A percentile compares a stretch with the other conserved stretches of the same genome.
These are phyloP conservation scores for Minunthozetes semirufus DNA, from an alignment of 2,888 invertebrate genomes.

Conservation along the genomic window DNA sequence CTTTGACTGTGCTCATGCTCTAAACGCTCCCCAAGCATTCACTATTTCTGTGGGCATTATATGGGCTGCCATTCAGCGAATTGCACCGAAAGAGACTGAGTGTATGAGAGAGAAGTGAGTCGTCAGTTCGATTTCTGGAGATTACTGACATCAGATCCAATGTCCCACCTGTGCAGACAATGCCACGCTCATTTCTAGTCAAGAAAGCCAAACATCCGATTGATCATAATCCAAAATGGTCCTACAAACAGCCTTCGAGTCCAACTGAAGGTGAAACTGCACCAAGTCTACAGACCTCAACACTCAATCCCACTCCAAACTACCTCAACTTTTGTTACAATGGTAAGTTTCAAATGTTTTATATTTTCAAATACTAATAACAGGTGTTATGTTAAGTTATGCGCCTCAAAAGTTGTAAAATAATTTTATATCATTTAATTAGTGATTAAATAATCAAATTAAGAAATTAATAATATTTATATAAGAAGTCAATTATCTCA, in stretches of 20 bases:
- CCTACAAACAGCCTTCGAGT: conserved; percentile 41
- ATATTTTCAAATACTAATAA: too few species aligned
- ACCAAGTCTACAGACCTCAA: conserved; percentile 33
- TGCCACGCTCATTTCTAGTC: conserved; percentile 43
- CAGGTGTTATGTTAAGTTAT: too few species aligned
- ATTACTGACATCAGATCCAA: conserved; percentile 12
- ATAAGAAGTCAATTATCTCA: too few species aligned
- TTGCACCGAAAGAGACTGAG: not conserved
- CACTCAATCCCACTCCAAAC: not conserved
- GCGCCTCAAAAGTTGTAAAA: too few species aligned
- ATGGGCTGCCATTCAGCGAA: conserved; percentile 7
- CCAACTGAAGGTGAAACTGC: conserved; percentile 41
- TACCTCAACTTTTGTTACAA: conserved; percentile 19
- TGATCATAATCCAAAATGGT: conserved; percentile 36
- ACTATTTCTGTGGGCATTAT: not conserved
- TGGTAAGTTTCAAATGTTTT: conserved; percentile 30
- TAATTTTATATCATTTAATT: too few species aligned
- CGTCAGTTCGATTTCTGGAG: conserved; percentile 6
- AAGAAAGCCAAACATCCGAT: conserved; percentile 42
- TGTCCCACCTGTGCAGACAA: conserved; percentile 26
- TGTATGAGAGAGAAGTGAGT: conserved; percentile 4
- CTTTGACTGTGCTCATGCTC: not conserved
- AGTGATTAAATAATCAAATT: too few species aligned
- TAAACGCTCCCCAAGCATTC: not conserved
- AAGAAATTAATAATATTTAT: too few species aligned